Evolutionary conservation across 2,797 vertebrate genomes (phyloP), one percentile per base, ranked within the genome.

Genomic region (Zalophus californianus): DNA sequence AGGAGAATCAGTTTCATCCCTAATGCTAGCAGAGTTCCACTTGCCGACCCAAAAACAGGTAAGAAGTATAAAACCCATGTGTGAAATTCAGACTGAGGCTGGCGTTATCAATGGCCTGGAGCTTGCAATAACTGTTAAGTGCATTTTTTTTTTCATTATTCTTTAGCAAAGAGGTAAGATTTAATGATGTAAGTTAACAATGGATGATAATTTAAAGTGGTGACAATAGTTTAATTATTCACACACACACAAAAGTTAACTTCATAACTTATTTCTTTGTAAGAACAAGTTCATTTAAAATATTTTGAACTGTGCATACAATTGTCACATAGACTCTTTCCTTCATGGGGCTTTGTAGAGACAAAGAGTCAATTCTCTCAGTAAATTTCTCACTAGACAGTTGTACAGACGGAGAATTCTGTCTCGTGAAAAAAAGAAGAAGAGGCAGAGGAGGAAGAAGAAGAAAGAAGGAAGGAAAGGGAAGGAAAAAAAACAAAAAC

Each of bases 151-250:
- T 98, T 98, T 98, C 99, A 99, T 99, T 99, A 98, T 99, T 99
- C 98, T 98, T 98, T 97, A 98, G 99, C 98, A 99, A 98, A 98
- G 98, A 99, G 98, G 98, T 98, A 98, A 98, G 98, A 98, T 99
- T 99, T 99, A 98, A 98, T 98, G 98, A 99, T 99, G 98, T 98
- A 99, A 98, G 98, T 98, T 99, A 99, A 99, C 99, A 99, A 99
- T 99, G 98, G 98, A 98, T 98, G 98, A 98, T 99, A 99, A 99
- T 99, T 99, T 98, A 98, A 98, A 98, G 98, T 98, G 97, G 97
- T 99, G 99, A 98, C 99, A 99, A 99, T 98, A 98, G 98, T 99
- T 99, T 99, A 98, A 99, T 99, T 99, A 99, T 99, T 98, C 98
- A 98, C 98, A 98, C 97, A 96, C 98, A 98, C 62, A 98, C 98